Conservation (phyloP, 1,140 invertebrate species). For the Olivierus martensii region DNA sequence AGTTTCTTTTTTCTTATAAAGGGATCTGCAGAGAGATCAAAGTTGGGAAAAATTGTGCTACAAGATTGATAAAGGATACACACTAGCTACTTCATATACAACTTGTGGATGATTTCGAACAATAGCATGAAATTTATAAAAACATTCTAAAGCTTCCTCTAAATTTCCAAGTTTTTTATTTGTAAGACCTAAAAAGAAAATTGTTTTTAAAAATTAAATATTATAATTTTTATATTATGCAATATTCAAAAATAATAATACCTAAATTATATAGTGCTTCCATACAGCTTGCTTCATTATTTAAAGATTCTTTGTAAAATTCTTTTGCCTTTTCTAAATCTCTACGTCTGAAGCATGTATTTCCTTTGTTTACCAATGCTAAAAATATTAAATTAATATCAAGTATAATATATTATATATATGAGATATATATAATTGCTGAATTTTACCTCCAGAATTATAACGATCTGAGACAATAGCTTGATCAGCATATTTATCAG, state of each 20-base stretch:
- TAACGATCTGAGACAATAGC: constrained; percentile 61
- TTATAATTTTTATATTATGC: background rate
- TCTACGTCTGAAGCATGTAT: constrained; percentile 55
- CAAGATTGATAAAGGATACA: constrained; percentile 36
- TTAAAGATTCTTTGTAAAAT: constrained; percentile 59
- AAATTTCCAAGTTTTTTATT: constrained; percentile 53
- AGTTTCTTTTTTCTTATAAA: too few relatives aligned
- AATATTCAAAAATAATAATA: constrained; percentile 24
- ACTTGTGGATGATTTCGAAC: constrained; percentile 65
- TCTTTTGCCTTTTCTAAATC: constrained; percentile 60
- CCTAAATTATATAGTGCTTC: constrained; percentile 87
- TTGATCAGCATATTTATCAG: constrained; percentile 61
- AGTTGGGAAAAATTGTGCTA: too few relatives aligned
- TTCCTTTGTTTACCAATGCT: constrained; percentile 79
- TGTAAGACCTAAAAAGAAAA: constrained; percentile 42
- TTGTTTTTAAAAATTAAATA: too few relatives aligned
- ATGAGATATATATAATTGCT: background rate
- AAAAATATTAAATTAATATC: background rate
- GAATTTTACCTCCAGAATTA: constrained; percentile 45
- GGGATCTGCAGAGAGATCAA: too few relatives aligned
- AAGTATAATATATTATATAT: background rate
- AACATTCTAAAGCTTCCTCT: constrained; percentile 62
- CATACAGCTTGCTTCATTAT: constrained; percentile 66
- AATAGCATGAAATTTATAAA: constrained; percentile 66
- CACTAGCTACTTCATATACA: constrained; percentile 66